Percentiles rank a stretch among this genome's conserved stretches.
Evolutionary conservation across 1,140 invertebrate genomes (phyloP).

Genomic region (Drosophila neocordata): DNA sequence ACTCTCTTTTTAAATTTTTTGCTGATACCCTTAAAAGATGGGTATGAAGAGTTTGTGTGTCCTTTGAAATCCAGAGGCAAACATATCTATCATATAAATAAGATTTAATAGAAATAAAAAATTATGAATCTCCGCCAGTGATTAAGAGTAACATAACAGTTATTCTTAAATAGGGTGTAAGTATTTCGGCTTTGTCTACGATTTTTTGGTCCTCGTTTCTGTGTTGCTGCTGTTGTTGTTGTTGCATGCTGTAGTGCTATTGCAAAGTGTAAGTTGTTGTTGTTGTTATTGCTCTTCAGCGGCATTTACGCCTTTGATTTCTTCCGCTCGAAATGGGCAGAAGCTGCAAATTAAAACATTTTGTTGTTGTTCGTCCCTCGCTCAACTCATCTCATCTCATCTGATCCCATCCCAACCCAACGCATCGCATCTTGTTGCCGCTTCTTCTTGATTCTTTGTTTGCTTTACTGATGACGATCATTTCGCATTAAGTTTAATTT

Average conservation of each 20-base stretch:
- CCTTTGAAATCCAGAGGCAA: not conserved
- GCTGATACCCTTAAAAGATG: not conserved
- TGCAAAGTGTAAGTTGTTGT: constrained; percentile 14
- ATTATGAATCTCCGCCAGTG: too few relatives aligned
- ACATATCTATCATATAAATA: too few relatives aligned
- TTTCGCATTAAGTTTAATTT: constrained; percentile 82
- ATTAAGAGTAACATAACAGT: not conserved
- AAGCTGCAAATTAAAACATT: constrained; percentile 82
- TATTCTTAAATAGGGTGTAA: not conserved
- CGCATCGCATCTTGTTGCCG: constrained; percentile 40
- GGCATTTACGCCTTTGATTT: constrained; percentile 76
- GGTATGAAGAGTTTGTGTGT: not conserved
- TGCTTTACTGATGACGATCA: constrained; percentile 81
- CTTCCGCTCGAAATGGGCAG: constrained; percentile 72
- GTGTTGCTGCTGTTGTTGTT: constrained; percentile 13
- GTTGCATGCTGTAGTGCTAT: constrained; percentile 40
- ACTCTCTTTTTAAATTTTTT: not conserved
- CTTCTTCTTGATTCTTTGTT: constrained; percentile 72
- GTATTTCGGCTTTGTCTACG: not conserved
- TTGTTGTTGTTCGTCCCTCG: constrained; percentile 42
- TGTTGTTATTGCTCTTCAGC: constrained; percentile 35
- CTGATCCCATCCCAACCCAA: constrained; percentile 31
- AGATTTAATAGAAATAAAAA: too few relatives aligned
- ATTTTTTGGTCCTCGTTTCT: not conserved
- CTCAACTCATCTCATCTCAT: constrained; percentile 38